Percentiles rank a stretch among this genome's conserved stretches.
These are phyloP conservation scores for Adelphocoris suturalis DNA, from an alignment of 2,888 invertebrate species.

Conservation along the genomic window DNA sequence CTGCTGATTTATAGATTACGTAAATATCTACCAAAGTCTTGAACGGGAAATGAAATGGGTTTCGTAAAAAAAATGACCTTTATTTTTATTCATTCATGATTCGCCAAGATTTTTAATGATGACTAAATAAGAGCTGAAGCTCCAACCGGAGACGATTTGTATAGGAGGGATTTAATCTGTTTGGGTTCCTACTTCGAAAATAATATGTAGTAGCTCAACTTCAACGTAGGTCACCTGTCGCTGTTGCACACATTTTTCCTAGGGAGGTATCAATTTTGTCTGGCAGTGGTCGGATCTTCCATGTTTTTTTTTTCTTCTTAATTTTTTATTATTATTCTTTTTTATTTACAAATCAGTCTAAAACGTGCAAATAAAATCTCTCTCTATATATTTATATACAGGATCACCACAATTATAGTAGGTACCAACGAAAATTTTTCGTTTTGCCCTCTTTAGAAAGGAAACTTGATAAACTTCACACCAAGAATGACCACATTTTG, in stretches of 20 bases:
- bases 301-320: constrained; percentile 2
- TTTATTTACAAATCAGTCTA: constrained; percentile 64
- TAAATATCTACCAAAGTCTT: no score
- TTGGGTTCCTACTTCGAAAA: not conserved
- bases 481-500: not conserved
- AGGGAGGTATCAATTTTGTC: not conserved
- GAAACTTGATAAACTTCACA: constrained; percentile 24
- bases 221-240: not conserved
- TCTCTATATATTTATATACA: constrained; percentile 29
- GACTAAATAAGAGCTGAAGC: not conserved
- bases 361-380: constrained; percentile 55
- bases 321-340: no score
- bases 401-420: constrained; percentile 45
- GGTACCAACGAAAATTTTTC: not conserved
- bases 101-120: constrained; percentile 23
- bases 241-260: not conserved
- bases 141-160: not conserved
- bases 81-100: constrained; percentile 34
- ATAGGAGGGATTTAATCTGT: not conserved
- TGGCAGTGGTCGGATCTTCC: constrained; percentile 48
- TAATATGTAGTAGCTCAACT: not conserved
- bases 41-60: constrained; percentile 29
- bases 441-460: constrained; percentile 3
- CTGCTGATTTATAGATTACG: no score
- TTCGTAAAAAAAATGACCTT: constrained; percentile 31